Conservation (phyloP, 2,888 invertebrate species). For the Amphipyra tragopoginis region DNA sequence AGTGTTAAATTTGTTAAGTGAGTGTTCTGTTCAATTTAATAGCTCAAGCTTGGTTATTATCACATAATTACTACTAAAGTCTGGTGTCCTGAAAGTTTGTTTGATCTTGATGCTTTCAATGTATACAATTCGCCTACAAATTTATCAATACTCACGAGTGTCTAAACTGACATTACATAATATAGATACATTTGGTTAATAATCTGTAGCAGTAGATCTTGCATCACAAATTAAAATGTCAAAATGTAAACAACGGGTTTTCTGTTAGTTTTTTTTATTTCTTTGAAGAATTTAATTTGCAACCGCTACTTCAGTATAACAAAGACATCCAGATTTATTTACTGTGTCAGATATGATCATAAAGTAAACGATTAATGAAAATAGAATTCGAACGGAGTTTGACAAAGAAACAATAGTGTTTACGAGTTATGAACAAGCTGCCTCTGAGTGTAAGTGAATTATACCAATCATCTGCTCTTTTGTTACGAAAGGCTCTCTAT, state of each 20-base stretch:
- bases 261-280: constrained; percentile 12
- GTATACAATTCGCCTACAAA: background rate
- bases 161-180: background rate
- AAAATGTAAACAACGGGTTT: constrained; percentile 13
- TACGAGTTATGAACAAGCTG: constrained; percentile 71
- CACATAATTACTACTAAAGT: constrained; percentile 35
- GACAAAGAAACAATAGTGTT: constrained; percentile 80
- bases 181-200: background rate
- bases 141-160: too few relatives aligned
- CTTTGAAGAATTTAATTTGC: constrained; percentile 21
- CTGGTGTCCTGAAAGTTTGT: constrained; percentile 2
- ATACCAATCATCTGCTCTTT: constrained; percentile 71
- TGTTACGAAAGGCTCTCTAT: constrained; percentile 40
- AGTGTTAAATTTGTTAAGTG: constrained; percentile 70
- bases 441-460: constrained; percentile 66
- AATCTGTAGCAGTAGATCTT: background rate
- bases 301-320: constrained; percentile 25
- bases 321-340: constrained; percentile 46
- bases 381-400: constrained; percentile 69
- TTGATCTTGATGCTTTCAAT: constrained; percentile 21
- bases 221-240: background rate
- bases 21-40: constrained; percentile 61
- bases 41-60: constrained; percentile 53
- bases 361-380: constrained; percentile 80
- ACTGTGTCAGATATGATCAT: constrained; percentile 72